Base-by-base conservation (phyloP, 1,140 invertebrate genomes). In the Drosophila ohnishii region DNA sequence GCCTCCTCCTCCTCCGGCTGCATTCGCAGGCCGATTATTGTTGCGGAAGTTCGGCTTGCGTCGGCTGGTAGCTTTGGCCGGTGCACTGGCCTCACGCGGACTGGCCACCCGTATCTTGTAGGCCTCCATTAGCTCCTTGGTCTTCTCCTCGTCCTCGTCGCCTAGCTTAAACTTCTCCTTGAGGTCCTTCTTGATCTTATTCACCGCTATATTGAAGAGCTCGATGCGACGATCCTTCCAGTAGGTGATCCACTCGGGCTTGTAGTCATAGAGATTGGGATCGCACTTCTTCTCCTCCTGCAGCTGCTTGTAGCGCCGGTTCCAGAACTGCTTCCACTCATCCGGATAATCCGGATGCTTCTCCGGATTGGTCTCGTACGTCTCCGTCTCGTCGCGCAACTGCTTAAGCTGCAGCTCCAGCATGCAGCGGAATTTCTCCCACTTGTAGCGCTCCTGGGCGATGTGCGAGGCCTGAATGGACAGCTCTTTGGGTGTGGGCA, bases 251-350 rank as follows among this genome's bases (percentile, higher is more conserved):
- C 96, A 97, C 78, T 97, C 96, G 0, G 96, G 95, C 80, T 96
- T 97, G 80, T 96, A 97, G 81, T 97, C 96, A 86, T 97, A 94
- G 45, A 94, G 95, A 39, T 94, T 93, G 0, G 96, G 94, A 91
- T 97, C 95, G 84, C 95, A 95, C 40, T 95, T 95, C 90, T 95
- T 95, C 92, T 94, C 93, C 9, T 93, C 92, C 90, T 96, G 95
- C 45, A 97, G 92, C 90, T 97, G 96, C 88, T 96, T 96, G 85
- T 96, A 97, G 0, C 96, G 93, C 6, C 93, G 92, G 80, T 96
- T 96, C 96, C 96, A 96, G 85, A 96, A 97, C 82, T 95, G 95
- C 82, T 97, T 97, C 96, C 96, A 97, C 80, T 97, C 96, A 19
- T 96, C 95, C 0, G 95, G 95, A 85, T 97, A 97, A 6, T 95